A percentile compares a stretch with the other conserved stretches of the same genome.
Evolutionary conservation across 2,888 invertebrate genomes (phyloP).

Genomic region (Thera obeliscata): DNA sequence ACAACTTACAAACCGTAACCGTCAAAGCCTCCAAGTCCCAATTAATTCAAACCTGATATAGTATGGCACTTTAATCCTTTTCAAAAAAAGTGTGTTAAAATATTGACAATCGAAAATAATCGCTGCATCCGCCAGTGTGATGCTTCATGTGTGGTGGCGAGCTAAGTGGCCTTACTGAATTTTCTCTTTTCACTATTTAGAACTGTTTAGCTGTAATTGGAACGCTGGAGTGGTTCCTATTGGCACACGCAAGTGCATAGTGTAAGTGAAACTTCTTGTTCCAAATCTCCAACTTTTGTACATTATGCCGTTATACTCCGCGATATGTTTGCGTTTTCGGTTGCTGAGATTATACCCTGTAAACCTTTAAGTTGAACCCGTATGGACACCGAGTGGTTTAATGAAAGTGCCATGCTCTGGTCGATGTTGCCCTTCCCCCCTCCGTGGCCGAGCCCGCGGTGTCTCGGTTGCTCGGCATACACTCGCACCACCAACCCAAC

Average conservation of each 20-base stretch:
- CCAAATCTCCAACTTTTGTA: constrained; percentile 84
- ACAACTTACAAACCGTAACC: constrained; percentile 56
- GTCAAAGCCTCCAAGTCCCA: constrained; percentile 63
- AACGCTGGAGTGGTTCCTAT: constrained; percentile 80
- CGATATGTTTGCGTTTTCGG: constrained; percentile 81
- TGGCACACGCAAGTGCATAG: constrained; percentile 84
- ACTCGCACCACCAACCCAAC: constrained; percentile 57
- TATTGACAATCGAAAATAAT: constrained; percentile 66
- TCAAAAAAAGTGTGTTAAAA: constrained; percentile 61
- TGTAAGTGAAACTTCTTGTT: constrained; percentile 85
- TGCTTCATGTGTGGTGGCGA: constrained; percentile 81
- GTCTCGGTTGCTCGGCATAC: constrained; percentile 52
- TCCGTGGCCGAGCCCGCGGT: constrained; percentile 52
- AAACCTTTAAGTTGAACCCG: constrained; percentile 72
- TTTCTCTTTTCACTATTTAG: constrained; percentile 69
- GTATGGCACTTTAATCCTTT: constrained; percentile 82
- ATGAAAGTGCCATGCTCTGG: constrained; percentile 84
- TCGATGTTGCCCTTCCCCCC: constrained; percentile 75
- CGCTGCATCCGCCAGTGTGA: constrained; percentile 77
- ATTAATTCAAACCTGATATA: constrained; percentile 73
- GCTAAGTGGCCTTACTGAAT: constrained; percentile 80
- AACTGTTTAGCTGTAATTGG: constrained; percentile 67
- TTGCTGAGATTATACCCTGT: constrained; percentile 70
- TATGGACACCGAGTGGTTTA: constrained; percentile 73
- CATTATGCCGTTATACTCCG: constrained; percentile 78